These are phyloP conservation scores for Strigamia crassipes DNA, from an alignment of 2,888 invertebrate genomes.

Conservation along the genomic window DNA sequence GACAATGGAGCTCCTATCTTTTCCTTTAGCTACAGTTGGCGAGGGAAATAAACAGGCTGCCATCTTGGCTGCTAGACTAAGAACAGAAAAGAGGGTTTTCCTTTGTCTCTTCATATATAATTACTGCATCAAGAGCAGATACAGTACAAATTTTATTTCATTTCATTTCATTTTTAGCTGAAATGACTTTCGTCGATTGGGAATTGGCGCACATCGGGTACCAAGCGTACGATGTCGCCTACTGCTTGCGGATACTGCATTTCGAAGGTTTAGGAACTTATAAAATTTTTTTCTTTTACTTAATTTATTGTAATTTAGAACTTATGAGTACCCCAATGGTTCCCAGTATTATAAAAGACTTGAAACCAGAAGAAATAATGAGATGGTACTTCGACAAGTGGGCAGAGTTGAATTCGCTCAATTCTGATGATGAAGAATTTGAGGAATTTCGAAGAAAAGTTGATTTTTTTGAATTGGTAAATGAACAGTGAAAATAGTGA, in stretches of 20 bases:
- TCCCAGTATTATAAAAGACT: background rate
- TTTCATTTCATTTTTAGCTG: background rate
- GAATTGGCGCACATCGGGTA: background rate
- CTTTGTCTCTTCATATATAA: too few relatives aligned
- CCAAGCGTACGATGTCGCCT: background rate
- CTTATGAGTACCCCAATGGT: background rate
- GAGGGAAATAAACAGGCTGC: too few relatives aligned
- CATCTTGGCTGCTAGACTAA: too few relatives aligned
- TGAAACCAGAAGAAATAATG: conserved; percentile 28
- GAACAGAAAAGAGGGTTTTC: too few relatives aligned
- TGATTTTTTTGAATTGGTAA: background rate
- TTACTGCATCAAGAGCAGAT: too few relatives aligned
- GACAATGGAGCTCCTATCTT: too few relatives aligned
- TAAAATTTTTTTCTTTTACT: background rate
- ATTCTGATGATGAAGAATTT: background rate
- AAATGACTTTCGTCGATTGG: conserved; percentile 7
- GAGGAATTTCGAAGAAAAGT: background rate
- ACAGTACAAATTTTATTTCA: too few relatives aligned
- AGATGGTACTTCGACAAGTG: conserved; percentile 13
- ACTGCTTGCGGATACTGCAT: background rate
- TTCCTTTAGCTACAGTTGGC: too few relatives aligned
- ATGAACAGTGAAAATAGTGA: too few relatives aligned
- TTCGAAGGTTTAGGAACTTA: background rate
- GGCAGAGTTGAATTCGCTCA: background rate
- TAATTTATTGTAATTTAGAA: background rate